Base-by-base conservation (phyloP, 2,888 invertebrate species). In the Noctua janthina region DNA sequence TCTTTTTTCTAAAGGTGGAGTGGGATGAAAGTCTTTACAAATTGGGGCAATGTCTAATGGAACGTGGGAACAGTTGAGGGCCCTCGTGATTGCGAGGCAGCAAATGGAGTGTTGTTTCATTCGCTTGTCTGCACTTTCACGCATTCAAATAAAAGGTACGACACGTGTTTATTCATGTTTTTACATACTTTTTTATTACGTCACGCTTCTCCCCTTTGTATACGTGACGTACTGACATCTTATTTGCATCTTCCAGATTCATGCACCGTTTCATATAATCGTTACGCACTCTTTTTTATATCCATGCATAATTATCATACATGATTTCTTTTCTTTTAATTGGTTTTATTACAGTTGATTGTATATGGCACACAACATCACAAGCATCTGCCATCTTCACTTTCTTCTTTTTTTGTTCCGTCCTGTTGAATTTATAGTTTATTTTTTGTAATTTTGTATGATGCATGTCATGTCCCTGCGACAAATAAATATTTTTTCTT, bases 41-140 rank as follows among this genome's bases (percentile, higher is more conserved):
- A 94, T 93, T 93, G 93, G 93, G 93, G 92, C 90, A 89, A 92
- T 91, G 92, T 92, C 92, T 94, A 94, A 94, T 94, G 94, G 93
- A 91, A 92, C 92, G 93, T 92, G 91, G 93, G 89, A 92, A 86
- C 91, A 89, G 89, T 84, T 74, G 90, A 91, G 91, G 85, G 86
- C 88, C 88, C 88, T 92, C 82, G 85, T 89, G 90, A 91, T 92
- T 92, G 88, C 87, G 89, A 84, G 84, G 75, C 85, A 82, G 81
- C 78, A 78, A 90, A 87, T 87, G 79, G 88, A 87, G 88, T 91
- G 91, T 89, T 93, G 90, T 92, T 91, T 92, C 90, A 92, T 92
- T 91, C 87, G 89, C 90, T 89, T 91, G 93, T 92, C 92, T 91
- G 91, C 92, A 91, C 89, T 91, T 91, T 87, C 78, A 89, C 84